Evolutionary conservation across 2,888 invertebrate genomes (phyloP), one percentile per base, ranked within the genome.

Genomic region (Andrena hattorfiana): DNA sequence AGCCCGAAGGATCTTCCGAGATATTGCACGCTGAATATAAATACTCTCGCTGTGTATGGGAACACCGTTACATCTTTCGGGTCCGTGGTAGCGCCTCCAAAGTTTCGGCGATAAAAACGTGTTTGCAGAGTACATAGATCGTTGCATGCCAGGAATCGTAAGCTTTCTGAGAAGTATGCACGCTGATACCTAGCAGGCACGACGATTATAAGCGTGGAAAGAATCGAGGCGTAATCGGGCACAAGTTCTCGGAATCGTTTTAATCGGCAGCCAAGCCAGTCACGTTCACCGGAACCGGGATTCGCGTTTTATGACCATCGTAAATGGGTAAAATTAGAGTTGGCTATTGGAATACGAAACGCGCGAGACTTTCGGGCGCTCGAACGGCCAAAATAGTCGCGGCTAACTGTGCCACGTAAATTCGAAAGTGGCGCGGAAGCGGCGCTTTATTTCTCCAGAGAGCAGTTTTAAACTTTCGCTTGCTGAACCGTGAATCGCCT

Each of bases 61-160:
- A 70, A 35, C 70, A 82, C 83, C 83, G 82, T 81, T 83, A 82
- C 30, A 73, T 56, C 35, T 62, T 73, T 70, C 62, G 66, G 20
- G 49, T 28, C 7, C 28, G n/a, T 16, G 26, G 7, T 28, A 16
- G 20, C 66, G 35, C 51, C 26, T 26, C 7, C 26, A 26, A 32
- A 64, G 16, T 16, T 64, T 28, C 7, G 26, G 10, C 16, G 42
- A 42, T 42, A 42, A 42, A 42, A 42, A 42, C 42, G 42, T 42
- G 42, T 42, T 42, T 42, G 42, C 42, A 16, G 42, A 5, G 42
- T 42, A 16, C 42, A 42, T 5, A 16, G 42, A 1, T 42, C 1
- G 42, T 5, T 16, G 42, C 16, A 42, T 5, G 42, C 42, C 42
- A 42, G 42, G 42, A 4, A 42, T 42, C 48, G 54, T 69, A 8